These are phyloP conservation scores for Onychomys arenicola DNA, from an alignment of 2,797 vertebrate genomes.

Conservation along the genomic window DNA sequence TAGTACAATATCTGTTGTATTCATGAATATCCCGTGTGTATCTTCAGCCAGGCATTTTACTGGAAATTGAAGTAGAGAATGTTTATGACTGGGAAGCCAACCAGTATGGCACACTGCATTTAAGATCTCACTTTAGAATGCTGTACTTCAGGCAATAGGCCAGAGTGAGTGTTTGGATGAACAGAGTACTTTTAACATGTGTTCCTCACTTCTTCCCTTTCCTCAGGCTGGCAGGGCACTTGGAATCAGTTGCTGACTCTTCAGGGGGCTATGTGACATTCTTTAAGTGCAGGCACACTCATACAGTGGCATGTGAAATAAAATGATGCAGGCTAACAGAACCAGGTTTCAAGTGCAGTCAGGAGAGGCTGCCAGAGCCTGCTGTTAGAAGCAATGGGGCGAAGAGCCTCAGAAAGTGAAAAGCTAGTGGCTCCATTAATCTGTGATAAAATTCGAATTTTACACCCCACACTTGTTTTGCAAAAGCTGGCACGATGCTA, in stretches of 20 bases:
- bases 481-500: not conserved
- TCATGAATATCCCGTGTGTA: not conserved
- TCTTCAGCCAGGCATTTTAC: constrained; percentile 19
- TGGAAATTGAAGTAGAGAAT: constrained; percentile 20
- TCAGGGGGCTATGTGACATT: constrained; percentile 15
- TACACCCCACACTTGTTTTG: constrained; percentile 3
- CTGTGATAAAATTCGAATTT: constrained; percentile 36
- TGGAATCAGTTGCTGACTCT: not conserved
- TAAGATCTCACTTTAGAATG: not conserved
- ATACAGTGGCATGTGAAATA: not conserved
- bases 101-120: not conserved
- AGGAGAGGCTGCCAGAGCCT: not conserved
- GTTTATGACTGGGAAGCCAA: constrained; percentile 38
- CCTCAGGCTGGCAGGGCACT: not conserved
- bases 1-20: not conserved
- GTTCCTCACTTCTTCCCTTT: constrained; percentile 42
- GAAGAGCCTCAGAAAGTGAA: not conserved
- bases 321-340: not conserved
- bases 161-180: constrained; percentile 3
- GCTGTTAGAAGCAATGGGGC: not conserved
- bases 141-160: not conserved
- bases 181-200: not conserved
- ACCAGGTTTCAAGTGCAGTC: not conserved
- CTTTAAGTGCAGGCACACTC: not conserved
- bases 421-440: not conserved